Evolutionary conservation across 1,140 invertebrate species (phyloP).

Genomic region (Hypsibius dujardini): DNA sequence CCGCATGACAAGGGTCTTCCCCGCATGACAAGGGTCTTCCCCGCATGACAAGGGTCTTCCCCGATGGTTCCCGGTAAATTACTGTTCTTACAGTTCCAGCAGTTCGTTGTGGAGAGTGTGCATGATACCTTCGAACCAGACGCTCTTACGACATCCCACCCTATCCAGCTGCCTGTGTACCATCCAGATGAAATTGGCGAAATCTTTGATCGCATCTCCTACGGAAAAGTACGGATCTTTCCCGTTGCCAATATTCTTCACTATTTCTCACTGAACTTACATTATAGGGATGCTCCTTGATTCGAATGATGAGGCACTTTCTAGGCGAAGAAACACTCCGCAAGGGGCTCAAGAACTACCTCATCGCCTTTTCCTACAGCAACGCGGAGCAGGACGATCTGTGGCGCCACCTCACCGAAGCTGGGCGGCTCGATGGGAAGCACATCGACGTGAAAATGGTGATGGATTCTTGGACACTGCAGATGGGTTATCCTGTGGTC

Average conservation of each 20-base stretch:
- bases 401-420: slow-evolving; percentile 57
- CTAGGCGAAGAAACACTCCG: slow-evolving; percentile 66
- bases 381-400: slow-evolving; percentile 68
- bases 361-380: slow-evolving; percentile 51
- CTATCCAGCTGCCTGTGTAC: slow-evolving; percentile 64
- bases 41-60: no score
- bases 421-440: slow-evolving; percentile 43
- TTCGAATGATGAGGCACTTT: slow-evolving; percentile 85
- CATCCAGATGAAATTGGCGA: slow-evolving; percentile 79
- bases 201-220: slow-evolving; percentile 83
- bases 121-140: slow-evolving; percentile 66
- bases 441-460: slow-evolving; percentile 41
- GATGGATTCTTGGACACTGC: slow-evolving; percentile 76
- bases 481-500: slow-evolving; percentile 67
- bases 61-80: no score
- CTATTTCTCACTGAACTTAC: slow-evolving; percentile 24
- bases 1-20: no score
- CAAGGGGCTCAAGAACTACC: slow-evolving; percentile 53
- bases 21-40: no score
- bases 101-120: slow-evolving; percentile 62
- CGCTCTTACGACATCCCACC: slow-evolving; percentile 67
- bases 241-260: not conserved
- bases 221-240: slow-evolving; percentile 50
- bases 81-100: slow-evolving; percentile 31
- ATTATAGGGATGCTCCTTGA: slow-evolving; percentile 59